Evolutionary conservation across 2,113 vertebrate species (phyloP).

Genomic region (Nothobranchius furzeri): DNA sequence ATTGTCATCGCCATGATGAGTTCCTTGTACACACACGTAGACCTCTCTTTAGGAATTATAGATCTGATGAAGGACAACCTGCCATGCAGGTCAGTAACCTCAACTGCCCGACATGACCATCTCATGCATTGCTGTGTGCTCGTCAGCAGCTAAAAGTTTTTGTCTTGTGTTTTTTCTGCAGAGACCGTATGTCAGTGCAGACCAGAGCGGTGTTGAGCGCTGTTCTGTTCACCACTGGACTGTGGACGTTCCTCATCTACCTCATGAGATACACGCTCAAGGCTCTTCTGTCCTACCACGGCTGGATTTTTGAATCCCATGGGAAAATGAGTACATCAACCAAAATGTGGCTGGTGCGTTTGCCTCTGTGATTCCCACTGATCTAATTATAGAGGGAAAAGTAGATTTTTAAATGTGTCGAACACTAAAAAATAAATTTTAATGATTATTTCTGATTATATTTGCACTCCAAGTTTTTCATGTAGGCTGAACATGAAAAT

Average conservation of each 20-base stretch:
- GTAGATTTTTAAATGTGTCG: too few relatives aligned
- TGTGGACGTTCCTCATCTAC: constrained; percentile 88
- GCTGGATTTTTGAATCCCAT: constrained; percentile 95
- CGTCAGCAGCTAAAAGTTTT: neutral
- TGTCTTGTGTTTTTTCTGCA: constrained; percentile 55
- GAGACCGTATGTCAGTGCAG: constrained; percentile 74
- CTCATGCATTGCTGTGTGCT: too few relatives aligned
- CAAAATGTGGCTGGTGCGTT: constrained; percentile 87
- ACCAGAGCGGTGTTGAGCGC: constrained; percentile 79
- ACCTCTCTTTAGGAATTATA: constrained; percentile 88
- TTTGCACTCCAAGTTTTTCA: too few relatives aligned
- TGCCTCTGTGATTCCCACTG: neutral
- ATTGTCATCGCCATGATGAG: constrained; percentile 87
- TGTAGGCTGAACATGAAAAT: too few relatives aligned
- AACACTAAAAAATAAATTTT: too few relatives aligned
- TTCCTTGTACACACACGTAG: constrained; percentile 84
- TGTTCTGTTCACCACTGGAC: constrained; percentile 85
- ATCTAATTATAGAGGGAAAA: too few relatives aligned
- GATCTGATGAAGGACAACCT: constrained; percentile 80
- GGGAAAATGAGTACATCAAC: constrained; percentile 84
- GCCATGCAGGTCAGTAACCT: constrained; percentile 81
- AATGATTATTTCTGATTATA: too few relatives aligned
- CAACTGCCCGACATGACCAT: neutral
- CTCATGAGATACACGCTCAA: constrained; percentile 86
- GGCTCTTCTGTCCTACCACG: constrained; percentile 90